Evolutionary conservation across 2,797 vertebrate species (phyloP), one percentile per base, ranked within the genome.

Genomic region (Etheostoma nigrum): DNA sequence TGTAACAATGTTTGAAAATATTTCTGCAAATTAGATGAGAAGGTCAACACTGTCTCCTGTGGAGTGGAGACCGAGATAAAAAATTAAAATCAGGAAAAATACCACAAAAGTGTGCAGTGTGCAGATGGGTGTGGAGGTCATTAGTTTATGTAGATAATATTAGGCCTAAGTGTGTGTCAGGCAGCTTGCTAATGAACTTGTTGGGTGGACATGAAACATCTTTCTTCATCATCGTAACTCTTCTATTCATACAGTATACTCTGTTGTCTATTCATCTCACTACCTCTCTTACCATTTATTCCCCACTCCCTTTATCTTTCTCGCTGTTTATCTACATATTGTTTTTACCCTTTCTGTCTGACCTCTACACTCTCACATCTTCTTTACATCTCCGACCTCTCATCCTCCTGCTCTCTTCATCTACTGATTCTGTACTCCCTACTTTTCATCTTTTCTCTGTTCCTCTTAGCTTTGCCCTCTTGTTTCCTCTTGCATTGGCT

Each of bases 401-500:
- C 59, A 23, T 61, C 68, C 55, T 49, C 61, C 55, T 45, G 57
- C 21, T 66, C 53, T 57, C 66, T 59, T 76, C 60, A 49, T 84
- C 70, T 63, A 53, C 69, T 21, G 53, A 74, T 60, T 68, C 45
- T 58, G 49, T 62, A 60, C 61, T 66, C 67, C 57, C 49, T 47
- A 67, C 74, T 77, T 88, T 74, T 88, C 79, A 79, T 85, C 75
- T 66, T 57, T 30, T 53, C 60, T 69, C 53, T 44, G 23, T 76
- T 82, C 69, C 54, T 74, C 53, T 74, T 74, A 72, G 77, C 72
- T 78, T 80, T 80, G 57, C 70, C 70, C 80, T 69, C 65, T 75
- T 49, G 53, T 81, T 70, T 77, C 27, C 70, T 42, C 48, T 55
- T 30, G 59, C 63, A 47, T 70, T 5, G 7, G 18, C 47, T 23